phyloP scores from a whole-genome alignment of 2,888 invertebrate species.

The Ditula angustiorana region DNA sequence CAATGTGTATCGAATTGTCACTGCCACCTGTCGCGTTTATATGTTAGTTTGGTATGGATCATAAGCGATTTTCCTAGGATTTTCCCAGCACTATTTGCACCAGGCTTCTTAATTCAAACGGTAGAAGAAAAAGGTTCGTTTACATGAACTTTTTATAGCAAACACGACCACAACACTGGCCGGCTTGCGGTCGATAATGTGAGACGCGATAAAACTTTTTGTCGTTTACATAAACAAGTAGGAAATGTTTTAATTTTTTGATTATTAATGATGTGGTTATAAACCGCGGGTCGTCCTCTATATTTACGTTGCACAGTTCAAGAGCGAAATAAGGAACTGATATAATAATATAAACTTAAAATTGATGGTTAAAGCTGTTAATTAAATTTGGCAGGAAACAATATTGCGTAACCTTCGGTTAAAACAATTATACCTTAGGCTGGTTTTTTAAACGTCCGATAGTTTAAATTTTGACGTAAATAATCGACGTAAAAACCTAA shows the following conservation, averaged over 20 bases:
- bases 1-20: no score
- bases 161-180: slow-evolving; percentile 25
- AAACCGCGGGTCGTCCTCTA: slow-evolving; percentile 20
- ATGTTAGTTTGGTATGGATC: no score
- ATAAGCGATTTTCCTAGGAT: not conserved
- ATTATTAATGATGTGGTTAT: slow-evolving; percentile 20
- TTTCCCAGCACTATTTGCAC: not conserved
- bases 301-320: slow-evolving; percentile 25
- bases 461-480: no score
- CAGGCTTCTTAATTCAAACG: not conserved
- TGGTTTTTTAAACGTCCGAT: no score
- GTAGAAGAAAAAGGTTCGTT: slow-evolving; percentile 4
- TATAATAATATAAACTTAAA: not conserved
- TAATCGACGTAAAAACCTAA: no score
- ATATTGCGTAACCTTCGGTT: slow-evolving; percentile 6
- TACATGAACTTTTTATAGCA: not conserved
- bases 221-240: slow-evolving; percentile 22
- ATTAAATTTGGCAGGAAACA: not conserved
- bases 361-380: not conserved
- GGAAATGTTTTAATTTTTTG: slow-evolving; percentile 30
- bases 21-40: no score
- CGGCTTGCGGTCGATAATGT: slow-evolving; percentile 23
- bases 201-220: slow-evolving; percentile 12
- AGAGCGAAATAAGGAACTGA: slow-evolving; percentile 5
- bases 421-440: not conserved